Percentiles rank a stretch among this genome's conserved stretches.
Evolutionary conservation across 2,113 vertebrate species (phyloP).

Genomic region (Tragelaphus imberbis): DNA sequence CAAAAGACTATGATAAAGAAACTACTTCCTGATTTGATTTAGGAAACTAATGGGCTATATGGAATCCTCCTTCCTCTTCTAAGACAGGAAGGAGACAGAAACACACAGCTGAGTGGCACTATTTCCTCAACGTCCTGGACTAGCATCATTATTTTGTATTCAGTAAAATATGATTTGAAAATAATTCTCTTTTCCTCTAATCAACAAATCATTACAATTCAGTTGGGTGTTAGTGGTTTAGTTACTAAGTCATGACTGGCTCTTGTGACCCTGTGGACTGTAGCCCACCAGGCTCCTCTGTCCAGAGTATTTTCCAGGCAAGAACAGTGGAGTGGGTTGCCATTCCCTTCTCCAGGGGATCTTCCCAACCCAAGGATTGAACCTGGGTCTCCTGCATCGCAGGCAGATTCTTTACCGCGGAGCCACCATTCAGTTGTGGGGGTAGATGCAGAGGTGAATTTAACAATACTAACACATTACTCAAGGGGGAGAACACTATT

Average conservation of each 20-base stretch:
- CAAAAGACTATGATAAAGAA: neutral
- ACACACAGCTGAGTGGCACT: no score
- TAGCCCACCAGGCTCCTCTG: neutral
- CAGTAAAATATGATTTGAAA: neutral
- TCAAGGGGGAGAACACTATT: neutral
- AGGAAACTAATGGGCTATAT: neutral
- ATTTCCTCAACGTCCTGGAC: neutral
- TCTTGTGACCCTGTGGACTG: neutral
- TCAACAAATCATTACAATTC: neutral
- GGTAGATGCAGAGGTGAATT: neutral
- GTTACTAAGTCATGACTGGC: neutral
- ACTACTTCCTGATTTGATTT: neutral
- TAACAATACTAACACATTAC: neutral
- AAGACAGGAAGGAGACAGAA: neutral
- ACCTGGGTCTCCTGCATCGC: neutral
- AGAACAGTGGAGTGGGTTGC: neutral
- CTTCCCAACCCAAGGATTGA: neutral
- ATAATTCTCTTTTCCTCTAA: neutral
- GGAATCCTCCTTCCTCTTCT: neutral
- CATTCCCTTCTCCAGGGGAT: neutral
- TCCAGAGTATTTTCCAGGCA: neutral
- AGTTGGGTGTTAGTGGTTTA: neutral
- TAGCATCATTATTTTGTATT: neutral
- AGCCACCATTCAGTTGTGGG: neutral
- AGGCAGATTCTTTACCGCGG: fast-evolving